Base-by-base conservation (phyloP, 2,113 vertebrate species). In the Mesocricetus auratus region DNA sequence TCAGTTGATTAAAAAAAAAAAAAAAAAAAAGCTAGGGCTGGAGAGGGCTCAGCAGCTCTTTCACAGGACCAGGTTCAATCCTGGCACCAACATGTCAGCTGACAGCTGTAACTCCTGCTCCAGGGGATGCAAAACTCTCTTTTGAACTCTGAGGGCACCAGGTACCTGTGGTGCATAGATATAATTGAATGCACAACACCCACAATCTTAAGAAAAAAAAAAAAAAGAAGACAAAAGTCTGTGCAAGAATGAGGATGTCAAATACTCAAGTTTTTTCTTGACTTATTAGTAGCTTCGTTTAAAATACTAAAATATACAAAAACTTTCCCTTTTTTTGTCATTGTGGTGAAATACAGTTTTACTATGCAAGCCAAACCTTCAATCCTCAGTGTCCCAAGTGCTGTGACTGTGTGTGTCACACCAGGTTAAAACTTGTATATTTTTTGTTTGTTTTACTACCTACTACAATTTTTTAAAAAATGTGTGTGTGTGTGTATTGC, bases 241-340 rank as follows among this genome's bases (percentile, higher is more conserved):
- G 69, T 79, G 24, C n/a, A 73, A 39, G 22, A 7, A 86, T 29
- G 22, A 50, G 78, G n/a, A 42, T 47, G 29, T 26, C 36, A 58
- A 95, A 81, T 1, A 89, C 26, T n/a, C 11, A 94, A 91, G 47
- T 86, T 95, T 86, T 31, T 68, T 66, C 73, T 86, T 47, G n/a
- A 73, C 69, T 42, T 42, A 53, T 53, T 53, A 53, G 50, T 53
- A 53, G 11, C 50, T 53, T 53, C 9, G 11, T 10, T 53, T 53
- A 53, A 53, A 53, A 53, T 53, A 53, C 50, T 53, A 53, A 53
- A 11, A 53, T 53, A 53, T 53, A 53, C 50, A 53, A 53, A 53
- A 53, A 53, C 9, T 56, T 56, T 56, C 53, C 53, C 53, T 56
- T 56, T 56, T 56, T 56, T 56, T 11, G 53, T 56, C 53, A 45